Evolutionary conservation across 2,113 vertebrate species (phyloP).

Genomic region (Balaeniceps rex): DNA sequence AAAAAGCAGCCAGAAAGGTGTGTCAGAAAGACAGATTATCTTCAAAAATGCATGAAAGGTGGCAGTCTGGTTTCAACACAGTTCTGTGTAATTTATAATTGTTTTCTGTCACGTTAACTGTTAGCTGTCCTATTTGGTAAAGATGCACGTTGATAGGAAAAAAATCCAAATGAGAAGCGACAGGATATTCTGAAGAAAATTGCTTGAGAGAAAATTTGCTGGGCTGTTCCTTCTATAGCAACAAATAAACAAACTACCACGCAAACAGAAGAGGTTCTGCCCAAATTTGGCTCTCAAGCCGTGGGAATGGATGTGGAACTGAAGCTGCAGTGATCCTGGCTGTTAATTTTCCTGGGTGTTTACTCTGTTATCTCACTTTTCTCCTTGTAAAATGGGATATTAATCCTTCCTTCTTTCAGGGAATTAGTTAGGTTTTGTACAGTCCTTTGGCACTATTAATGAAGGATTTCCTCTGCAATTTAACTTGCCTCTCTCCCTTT

Average conservation of each 20-base stretch:
- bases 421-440: constrained; percentile 3
- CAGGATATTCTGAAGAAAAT: not conserved
- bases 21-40: not conserved
- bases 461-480: constrained; percentile 34
- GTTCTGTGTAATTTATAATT: not conserved
- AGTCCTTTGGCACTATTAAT: not conserved
- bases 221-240: not conserved
- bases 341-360: constrained; percentile 19
- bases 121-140: not conserved
- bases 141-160: not conserved
- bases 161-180: not conserved
- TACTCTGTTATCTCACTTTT: not conserved
- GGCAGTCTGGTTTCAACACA: not conserved
- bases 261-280: not conserved
- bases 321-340: not conserved
- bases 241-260: not conserved
- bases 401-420: not conserved
- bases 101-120: not conserved
- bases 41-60: not conserved
- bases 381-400: constrained; percentile 1
- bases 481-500: not conserved
- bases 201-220: not conserved
- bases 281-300: not conserved
- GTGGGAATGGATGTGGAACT: not conserved
- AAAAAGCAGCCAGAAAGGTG: constrained; percentile 1